Conservation (phyloP, 1,140 invertebrate genomes). For the Diabrotica undecimpunctata region DNA sequence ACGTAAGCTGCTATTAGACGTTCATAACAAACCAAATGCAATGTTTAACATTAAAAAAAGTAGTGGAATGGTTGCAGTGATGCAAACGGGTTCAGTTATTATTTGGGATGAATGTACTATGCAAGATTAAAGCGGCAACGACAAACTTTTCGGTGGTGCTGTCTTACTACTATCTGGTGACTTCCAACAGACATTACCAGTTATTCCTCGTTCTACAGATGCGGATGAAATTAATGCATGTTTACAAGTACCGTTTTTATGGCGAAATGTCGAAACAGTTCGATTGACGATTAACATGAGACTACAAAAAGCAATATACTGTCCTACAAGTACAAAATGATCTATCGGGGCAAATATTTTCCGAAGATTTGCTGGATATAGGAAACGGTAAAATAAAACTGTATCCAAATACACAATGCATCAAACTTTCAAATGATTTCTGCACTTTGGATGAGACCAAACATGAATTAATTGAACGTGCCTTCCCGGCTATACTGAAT, state of each 20-base stretch:
- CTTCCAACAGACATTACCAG: slow-evolving; percentile 38
- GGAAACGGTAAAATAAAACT: slow-evolving; percentile 27
- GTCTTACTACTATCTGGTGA: slow-evolving; percentile 28
- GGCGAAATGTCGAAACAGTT: slow-evolving; percentile 43
- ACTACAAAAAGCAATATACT: too few species aligned
- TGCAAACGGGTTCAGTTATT: too few species aligned
- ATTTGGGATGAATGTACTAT: too few species aligned
- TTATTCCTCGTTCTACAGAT: slow-evolving; percentile 44
- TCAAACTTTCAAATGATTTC: too few species aligned
- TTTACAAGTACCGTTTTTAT: slow-evolving; percentile 48
- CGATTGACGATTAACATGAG: slow-evolving; percentile 22
- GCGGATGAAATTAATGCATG: slow-evolving; percentile 49
- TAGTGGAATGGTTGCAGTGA: too few species aligned
- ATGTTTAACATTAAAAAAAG: too few species aligned
- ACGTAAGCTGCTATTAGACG: too few species aligned
- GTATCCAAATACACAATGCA: too few species aligned
- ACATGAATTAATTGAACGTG: too few species aligned
- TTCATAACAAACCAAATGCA: too few species aligned
- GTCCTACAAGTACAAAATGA: slow-evolving; percentile 36
- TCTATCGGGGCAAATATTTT: slow-evolving; percentile 31
- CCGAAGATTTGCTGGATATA: slow-evolving; percentile 35
- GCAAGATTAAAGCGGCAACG: too few species aligned
- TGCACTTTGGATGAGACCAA: too few species aligned
- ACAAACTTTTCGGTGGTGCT: background rate
- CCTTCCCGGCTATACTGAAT: background rate